These are phyloP conservation scores for Lucinisca nassula DNA, from an alignment of 2,888 invertebrate species.

Conservation along the genomic window DNA sequence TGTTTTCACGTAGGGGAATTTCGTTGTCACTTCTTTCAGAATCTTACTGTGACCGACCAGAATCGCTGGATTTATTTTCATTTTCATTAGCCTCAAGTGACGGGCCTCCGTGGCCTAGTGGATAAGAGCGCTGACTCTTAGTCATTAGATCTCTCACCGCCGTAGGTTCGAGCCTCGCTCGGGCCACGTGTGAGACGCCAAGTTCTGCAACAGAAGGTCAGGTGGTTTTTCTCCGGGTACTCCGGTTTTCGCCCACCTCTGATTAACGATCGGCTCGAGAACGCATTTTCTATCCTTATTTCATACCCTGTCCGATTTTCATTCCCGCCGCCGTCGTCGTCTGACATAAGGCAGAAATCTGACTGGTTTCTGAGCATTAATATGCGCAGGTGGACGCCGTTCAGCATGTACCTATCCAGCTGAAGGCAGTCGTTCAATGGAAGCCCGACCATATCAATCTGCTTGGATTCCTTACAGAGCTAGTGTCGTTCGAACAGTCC, in stretches of 20 bases:
- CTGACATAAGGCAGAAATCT: not conserved
- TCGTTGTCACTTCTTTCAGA: not conserved
- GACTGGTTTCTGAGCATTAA: not conserved
- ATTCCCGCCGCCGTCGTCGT: not conserved
- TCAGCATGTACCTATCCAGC: conserved; percentile 7
- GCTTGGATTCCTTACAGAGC: not conserved
- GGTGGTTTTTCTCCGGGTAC: no score
- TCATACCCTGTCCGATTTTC: not conserved
- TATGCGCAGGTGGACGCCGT: not conserved
- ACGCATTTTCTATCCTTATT: conserved; percentile 8
- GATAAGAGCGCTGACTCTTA: no score
- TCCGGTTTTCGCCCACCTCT: no score
- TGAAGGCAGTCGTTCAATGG: conserved; percentile 1
- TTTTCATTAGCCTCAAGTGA: not conserved
- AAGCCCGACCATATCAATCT: conserved; percentile 1
- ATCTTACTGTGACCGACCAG: not conserved
- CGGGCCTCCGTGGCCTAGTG: no score
- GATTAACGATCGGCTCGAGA: no score
- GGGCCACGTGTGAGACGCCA: no score
- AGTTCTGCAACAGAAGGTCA: no score
- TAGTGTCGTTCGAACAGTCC: not conserved
- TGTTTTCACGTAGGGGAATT: not conserved
- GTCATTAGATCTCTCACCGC: no score
- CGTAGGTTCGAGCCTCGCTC: no score
- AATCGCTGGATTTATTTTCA: conserved; percentile 13